Conservation (phyloP, 1,140 invertebrate species). For the Nylanderia fulva region DNA sequence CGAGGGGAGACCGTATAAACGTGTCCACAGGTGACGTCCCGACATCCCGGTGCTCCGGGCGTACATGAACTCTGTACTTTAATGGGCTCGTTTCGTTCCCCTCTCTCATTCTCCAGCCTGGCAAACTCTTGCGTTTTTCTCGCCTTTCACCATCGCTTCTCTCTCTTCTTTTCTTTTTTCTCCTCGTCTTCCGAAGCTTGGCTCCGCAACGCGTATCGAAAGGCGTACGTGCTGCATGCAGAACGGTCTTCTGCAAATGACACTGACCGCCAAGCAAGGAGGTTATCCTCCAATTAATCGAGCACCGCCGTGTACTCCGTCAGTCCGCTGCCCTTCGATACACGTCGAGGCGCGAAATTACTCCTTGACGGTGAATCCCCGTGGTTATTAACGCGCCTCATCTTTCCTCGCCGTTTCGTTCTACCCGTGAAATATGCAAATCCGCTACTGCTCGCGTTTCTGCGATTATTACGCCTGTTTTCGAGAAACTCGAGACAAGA, state of each 20-base stretch:
- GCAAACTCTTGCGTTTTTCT: conserved; percentile 29
- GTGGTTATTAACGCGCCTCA: conserved; percentile 60
- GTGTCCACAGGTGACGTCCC: conserved; percentile 67
- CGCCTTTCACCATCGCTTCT: conserved; percentile 28
- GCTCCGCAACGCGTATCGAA: neutral
- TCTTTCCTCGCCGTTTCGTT: neutral
- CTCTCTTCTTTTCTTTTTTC: neutral
- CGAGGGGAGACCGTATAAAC: conserved; percentile 62
- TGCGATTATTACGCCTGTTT: conserved; percentile 61
- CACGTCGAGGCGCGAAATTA: conserved; percentile 67
- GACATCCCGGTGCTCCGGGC: conserved; percentile 64
- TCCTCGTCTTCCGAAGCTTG: neutral
- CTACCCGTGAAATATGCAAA: conserved; percentile 15
- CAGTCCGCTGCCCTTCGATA: conserved; percentile 70
- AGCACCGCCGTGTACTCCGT: conserved; percentile 63
- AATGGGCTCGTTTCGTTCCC: conserved; percentile 66
- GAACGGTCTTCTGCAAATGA: conserved; percentile 70
- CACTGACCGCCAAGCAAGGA: conserved; percentile 72
- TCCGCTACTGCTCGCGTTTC: conserved; percentile 36
- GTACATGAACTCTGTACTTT: conserved; percentile 72
- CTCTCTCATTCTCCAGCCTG: conserved; percentile 21
- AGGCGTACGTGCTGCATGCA: neutral
- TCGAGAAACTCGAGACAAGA: conserved; percentile 16
- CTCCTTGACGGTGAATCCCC: conserved; percentile 32
- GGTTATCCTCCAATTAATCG: conserved; percentile 78